Conservation (phyloP, 2,113 vertebrate genomes). For the Ictidomys tridecemlineatus region DNA sequence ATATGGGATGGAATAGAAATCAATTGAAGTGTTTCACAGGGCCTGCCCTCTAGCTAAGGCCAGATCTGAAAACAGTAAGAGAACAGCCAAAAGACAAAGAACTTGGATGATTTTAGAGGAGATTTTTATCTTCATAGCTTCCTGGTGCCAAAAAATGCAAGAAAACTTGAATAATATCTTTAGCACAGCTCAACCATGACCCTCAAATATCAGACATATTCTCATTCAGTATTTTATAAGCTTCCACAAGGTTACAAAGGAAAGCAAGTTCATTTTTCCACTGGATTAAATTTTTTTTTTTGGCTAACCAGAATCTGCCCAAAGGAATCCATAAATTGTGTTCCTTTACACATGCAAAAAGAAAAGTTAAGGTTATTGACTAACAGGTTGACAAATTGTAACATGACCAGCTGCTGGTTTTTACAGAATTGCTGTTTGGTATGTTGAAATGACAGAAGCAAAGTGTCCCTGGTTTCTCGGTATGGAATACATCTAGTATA, state of each 20-base stretch:
- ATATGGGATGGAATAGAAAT: neutral
- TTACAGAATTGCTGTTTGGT: conserved; percentile 18
- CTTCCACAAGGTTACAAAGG: conserved; percentile 36
- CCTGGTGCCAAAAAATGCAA: conserved; percentile 32
- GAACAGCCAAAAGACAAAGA: conserved; percentile 20
- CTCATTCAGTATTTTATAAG: conserved; percentile 66
- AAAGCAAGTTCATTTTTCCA: conserved; percentile 14
- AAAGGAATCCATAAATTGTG: conserved; percentile 1
- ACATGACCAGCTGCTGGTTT: conserved; percentile 42
- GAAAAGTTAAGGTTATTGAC: conserved; percentile 12
- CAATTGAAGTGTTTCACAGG: neutral
- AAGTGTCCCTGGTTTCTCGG: conserved; percentile 6
- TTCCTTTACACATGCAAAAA: conserved; percentile 40
- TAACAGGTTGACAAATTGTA: conserved; percentile 45
- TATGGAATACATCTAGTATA: neutral
- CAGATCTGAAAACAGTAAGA: neutral
- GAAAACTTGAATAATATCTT: conserved; percentile 43
- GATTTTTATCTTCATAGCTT: conserved; percentile 49
- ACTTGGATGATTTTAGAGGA: neutral
- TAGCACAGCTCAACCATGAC: conserved; percentile 49
- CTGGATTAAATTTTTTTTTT: conserved; percentile 48
- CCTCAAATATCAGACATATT: conserved; percentile 64
- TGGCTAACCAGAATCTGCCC: conserved; percentile 51
- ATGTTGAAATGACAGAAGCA: neutral
- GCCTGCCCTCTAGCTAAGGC: neutral